Evolutionary conservation across 2,888 invertebrate genomes (phyloP), one percentile per base, ranked within the genome.

Genomic region (Hydropsyche betteni): DNA sequence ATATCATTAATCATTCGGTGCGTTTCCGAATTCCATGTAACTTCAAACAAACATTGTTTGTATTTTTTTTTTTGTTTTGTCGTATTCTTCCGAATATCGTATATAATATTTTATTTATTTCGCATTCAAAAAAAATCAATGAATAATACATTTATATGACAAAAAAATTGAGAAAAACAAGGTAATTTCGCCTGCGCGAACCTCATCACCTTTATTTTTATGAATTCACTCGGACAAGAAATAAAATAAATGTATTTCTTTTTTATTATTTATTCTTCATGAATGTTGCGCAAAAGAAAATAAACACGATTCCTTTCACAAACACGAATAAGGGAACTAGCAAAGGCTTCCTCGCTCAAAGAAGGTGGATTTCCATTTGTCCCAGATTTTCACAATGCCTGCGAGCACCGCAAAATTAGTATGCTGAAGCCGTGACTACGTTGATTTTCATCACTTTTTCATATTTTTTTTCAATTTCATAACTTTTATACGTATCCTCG

Each of bases 281-380:
- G 58, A 58, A 58, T 58, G 24, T 58, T 58, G 5, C 58, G 64
- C 36, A 64, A 33, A n/a, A 36, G 14, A 55, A 64, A 64, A 34
- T 12, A 64, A 12, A 64, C 36, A 36, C 8, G 10, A 36, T 36
- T 36, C 34, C 34, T 64, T 36, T 34, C 64, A 34, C 36, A 34
- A 64, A 64, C 64, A 34, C 36, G 34, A 64, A 64, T 58, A 58
- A 58, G 58, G 24, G 58, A 52, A 58, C 33, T 44, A 72, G n/a
- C 14, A 16, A 61, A 72, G 55, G 61, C 36, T 24, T 61, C 34
- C 44, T 58, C 58, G 4, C 34, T 64, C 64, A 72, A 72, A 72
- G 72, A 34, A n/a, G 24, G 38, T 38, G 36, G 58, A 72, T 58
- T 72, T 72, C 38, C 72, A 72, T 72, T 72, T 72, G 38, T 34